Evolutionary conservation across 2,113 vertebrate species (phyloP).

Genomic region (Brachionichthys hirsutus): DNA sequence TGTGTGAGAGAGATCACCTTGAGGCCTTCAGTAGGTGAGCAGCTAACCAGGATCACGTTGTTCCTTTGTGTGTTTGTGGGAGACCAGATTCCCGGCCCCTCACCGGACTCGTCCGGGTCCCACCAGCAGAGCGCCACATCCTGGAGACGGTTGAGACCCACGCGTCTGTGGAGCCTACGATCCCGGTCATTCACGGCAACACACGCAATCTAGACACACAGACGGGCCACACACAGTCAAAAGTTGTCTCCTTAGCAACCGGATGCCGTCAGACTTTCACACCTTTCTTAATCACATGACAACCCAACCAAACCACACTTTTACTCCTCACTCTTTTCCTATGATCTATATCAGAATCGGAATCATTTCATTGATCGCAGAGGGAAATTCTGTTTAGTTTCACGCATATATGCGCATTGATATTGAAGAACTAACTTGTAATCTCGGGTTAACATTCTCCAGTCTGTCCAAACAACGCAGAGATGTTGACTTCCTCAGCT

Average conservation of each 20-base stretch:
- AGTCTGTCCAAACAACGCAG: too few relatives aligned
- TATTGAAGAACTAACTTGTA: too few relatives aligned
- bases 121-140: constrained; percentile 91
- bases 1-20: constrained; percentile 76
- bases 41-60: constrained; percentile 87
- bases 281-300: not conserved
- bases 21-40: constrained; percentile 78
- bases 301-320: too few relatives aligned
- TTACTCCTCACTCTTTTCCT: too few relatives aligned
- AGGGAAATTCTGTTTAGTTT: too few relatives aligned
- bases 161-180: constrained; percentile 73
- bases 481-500: too few relatives aligned
- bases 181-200: constrained; percentile 76
- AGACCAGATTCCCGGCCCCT: constrained; percentile 87
- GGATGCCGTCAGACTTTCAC: not conserved
- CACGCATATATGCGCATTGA: too few relatives aligned
- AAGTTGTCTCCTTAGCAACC: not conserved
- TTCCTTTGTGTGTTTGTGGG: constrained; percentile 81
- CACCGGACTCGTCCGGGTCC: constrained; percentile 68
- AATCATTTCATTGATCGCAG: too few relatives aligned
- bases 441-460: too few relatives aligned
- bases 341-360: too few relatives aligned
- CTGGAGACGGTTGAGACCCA: constrained; percentile 82
- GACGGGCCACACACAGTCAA: not conserved
- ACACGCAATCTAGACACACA: constrained; percentile 80